Evolutionary conservation across 1,140 invertebrate species (phyloP).

Genomic region (Drosophila santomea): DNA sequence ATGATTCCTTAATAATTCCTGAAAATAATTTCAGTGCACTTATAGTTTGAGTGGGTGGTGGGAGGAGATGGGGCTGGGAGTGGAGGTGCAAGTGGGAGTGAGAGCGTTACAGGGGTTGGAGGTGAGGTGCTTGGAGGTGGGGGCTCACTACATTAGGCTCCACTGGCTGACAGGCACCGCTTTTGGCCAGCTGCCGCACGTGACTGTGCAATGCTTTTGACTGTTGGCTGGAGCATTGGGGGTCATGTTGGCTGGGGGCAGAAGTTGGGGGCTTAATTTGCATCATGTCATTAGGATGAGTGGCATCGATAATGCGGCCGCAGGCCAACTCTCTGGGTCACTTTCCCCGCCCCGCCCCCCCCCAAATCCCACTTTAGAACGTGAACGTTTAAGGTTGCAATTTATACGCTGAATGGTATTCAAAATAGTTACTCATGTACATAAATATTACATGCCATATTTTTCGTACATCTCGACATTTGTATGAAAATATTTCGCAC

Average conservation of each 20-base stretch:
- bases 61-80: neutral
- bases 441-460: conserved; percentile 34
- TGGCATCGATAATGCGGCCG: conserved; percentile 70
- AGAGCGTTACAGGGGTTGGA: conserved; percentile 1
- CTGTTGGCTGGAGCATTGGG: conserved; percentile 8
- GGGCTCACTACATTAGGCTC: conserved; percentile 58
- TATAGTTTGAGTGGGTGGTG: conserved; percentile 2
- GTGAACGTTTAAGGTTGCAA: conserved; percentile 23
- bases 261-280: conserved; percentile 61
- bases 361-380: neutral
- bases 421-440: conserved; percentile 35
- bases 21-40: neutral
- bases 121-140: conserved; percentile 5
- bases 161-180: conserved; percentile 58
- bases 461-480: neutral
- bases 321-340: conserved; percentile 23
- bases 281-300: conserved; percentile 73
- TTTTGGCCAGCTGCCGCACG: conserved; percentile 68
- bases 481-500: neutral
- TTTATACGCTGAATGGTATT: conserved; percentile 14
- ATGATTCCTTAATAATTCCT: neutral
- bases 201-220: conserved; percentile 61
- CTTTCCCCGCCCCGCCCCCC: conserved; percentile 4
- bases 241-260: conserved; percentile 8
- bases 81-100: neutral